These are phyloP conservation scores for Julus scandinavius DNA, from an alignment of 2,888 invertebrate species.

Conservation along the genomic window DNA sequence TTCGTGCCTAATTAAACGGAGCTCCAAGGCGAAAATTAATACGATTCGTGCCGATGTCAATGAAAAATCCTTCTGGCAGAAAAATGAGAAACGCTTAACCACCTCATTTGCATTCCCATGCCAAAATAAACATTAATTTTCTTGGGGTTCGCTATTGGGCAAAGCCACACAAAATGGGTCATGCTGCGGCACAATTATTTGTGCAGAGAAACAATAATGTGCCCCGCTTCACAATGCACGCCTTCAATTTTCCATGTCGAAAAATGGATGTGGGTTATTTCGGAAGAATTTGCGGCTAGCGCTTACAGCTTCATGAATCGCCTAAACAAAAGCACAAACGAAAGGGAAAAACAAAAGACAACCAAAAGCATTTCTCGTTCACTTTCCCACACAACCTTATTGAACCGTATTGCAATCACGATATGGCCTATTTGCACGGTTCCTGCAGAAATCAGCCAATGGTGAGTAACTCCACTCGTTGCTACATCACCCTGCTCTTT, in stretches of 20 bases:
- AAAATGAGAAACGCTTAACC: not conserved
- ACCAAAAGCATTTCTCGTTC: not conserved
- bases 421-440: not conserved
- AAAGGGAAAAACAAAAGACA: not conserved
- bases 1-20: not conserved
- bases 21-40: not conserved
- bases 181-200: constrained; percentile 14
- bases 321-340: constrained; percentile 11
- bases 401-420: constrained; percentile 20
- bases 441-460: constrained; percentile 1
- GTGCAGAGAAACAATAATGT: constrained; percentile 3
- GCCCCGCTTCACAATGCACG: not conserved
- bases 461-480: not conserved
- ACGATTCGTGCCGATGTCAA: not conserved
- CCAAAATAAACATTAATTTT: not conserved
- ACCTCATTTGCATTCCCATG: not conserved
- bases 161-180: constrained; percentile 10
- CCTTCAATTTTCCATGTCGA: not conserved
- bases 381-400: constrained; percentile 26
- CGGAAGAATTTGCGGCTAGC: constrained; percentile 1
- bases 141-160: not conserved
- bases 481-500: not conserved
- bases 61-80: not conserved
- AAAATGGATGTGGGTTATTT: constrained; percentile 33
- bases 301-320: not conserved